These are phyloP conservation scores for Eubasilissa regina DNA, from an alignment of 1,140 invertebrate genomes.

Conservation along the genomic window DNA sequence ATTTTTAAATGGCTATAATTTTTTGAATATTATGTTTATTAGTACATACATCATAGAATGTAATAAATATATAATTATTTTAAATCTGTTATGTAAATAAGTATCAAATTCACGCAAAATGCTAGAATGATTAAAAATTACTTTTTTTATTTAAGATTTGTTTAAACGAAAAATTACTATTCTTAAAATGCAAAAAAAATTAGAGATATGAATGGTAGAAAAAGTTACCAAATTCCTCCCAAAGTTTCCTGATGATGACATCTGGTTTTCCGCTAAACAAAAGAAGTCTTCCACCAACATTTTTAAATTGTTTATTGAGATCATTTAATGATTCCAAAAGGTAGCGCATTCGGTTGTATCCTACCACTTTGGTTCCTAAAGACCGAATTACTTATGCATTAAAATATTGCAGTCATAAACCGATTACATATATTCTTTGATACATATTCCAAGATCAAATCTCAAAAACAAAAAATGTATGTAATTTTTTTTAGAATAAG, in stretches of 20 bases:
- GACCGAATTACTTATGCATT: not conserved
- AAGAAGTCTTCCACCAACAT: slow-evolving; percentile 75
- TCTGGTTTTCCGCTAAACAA: slow-evolving; percentile 78
- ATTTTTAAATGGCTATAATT: no score
- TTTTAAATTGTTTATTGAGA: slow-evolving; percentile 76
- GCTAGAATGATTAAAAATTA: no score
- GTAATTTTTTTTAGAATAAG: slow-evolving; percentile 17
- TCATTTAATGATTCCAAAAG: slow-evolving; percentile 81
- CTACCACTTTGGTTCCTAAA: slow-evolving; percentile 76
- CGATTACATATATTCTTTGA: no score
- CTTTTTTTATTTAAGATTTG: no score
- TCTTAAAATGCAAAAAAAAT: no score
- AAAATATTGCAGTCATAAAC: not conserved
- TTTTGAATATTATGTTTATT: no score
- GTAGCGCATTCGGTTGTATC: slow-evolving; percentile 81
- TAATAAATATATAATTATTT: no score
- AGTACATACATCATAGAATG: no score
- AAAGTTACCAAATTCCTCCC: slow-evolving; percentile 72
- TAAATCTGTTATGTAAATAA: no score
- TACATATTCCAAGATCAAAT: not conserved
- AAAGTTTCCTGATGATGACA: slow-evolving; percentile 74
- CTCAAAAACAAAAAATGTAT: not conserved
- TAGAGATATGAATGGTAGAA: not conserved
- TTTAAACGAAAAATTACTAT: no score
- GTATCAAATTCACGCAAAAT: no score